A percentile compares a stretch with the other conserved stretches of the same genome.
These are phyloP conservation scores for Apus apus DNA, from an alignment of 2,113 vertebrate species.

Conservation along the genomic window DNA sequence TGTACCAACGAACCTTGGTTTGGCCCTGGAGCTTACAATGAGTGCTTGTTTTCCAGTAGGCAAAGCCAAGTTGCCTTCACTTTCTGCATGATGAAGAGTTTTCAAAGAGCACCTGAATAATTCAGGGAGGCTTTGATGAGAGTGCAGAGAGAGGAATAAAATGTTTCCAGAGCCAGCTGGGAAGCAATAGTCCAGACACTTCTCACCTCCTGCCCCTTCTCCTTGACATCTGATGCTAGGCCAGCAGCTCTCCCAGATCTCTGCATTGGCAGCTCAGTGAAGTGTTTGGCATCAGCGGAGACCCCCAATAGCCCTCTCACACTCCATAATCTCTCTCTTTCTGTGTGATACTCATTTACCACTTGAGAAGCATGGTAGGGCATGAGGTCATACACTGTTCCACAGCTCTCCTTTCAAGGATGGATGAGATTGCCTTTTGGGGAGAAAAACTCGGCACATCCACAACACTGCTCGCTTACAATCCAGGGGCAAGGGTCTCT, in stretches of 20 bases:
- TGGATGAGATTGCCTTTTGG: background rate
- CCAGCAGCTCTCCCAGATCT: conserved; percentile 42
- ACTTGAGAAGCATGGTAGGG: background rate
- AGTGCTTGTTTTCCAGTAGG: conserved; percentile 48
- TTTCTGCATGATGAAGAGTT: conserved; percentile 42
- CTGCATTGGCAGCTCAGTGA: background rate
- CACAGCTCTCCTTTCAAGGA: background rate
- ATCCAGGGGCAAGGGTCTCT: background rate
- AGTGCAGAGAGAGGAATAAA: conserved; percentile 70
- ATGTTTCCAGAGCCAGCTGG: conserved; percentile 82
- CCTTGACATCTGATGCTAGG: conserved; percentile 44
- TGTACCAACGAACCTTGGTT: background rate
- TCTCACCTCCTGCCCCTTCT: conserved; percentile 52
- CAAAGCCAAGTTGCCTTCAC: conserved; percentile 52
- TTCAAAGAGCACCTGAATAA: conserved; percentile 84
- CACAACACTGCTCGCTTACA: background rate
- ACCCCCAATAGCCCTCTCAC: background rate
- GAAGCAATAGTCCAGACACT: conserved; percentile 73
- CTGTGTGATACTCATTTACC: background rate
- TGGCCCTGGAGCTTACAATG: conserved; percentile 29
- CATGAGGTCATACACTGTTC: background rate
- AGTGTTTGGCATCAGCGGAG: background rate
- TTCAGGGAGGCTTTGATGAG: conserved; percentile 81
- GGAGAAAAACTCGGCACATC: background rate
- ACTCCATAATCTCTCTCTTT: background rate